phyloP scores from a whole-genome alignment of 2,797 vertebrate genomes.

The Chelidonichthys spinosus region DNA sequence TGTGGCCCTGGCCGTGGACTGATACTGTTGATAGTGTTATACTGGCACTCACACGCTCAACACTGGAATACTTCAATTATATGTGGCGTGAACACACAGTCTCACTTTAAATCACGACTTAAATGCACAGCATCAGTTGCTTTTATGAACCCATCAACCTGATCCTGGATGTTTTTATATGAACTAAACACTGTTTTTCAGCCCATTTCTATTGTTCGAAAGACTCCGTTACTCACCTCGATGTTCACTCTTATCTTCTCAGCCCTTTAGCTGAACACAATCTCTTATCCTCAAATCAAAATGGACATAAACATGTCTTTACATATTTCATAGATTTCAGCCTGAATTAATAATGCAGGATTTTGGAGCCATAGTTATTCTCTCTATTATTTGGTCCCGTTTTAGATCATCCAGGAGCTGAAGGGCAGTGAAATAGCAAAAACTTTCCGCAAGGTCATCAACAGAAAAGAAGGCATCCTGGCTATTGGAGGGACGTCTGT shows the following conservation, averaged over 20 bases:
- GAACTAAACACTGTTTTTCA: background rate
- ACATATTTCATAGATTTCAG: background rate
- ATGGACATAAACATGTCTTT: background rate
- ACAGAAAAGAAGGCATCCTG: conserved; percentile 96
- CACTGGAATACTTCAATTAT: conserved; percentile 20
- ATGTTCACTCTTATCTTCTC: conserved; percentile 13
- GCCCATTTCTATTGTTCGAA: background rate
- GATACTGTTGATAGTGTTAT: conserved; percentile 24
- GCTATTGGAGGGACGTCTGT: conserved; percentile 96
- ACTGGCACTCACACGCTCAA: conserved; percentile 1
- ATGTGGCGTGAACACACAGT: background rate
- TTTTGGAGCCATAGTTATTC: background rate
- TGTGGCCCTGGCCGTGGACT: conserved; percentile 18
- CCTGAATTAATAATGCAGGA: background rate
- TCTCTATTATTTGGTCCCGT: conserved; percentile 24
- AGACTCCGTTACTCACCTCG: background rate
- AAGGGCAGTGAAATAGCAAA: conserved; percentile 94
- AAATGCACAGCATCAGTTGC: conserved; percentile 1
- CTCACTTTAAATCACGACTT: conserved; percentile 14
- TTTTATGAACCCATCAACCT: conserved; percentile 1
- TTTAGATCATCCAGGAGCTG: conserved; percentile 93
- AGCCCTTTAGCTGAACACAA: conserved; percentile 5
- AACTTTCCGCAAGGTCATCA: conserved; percentile 94
- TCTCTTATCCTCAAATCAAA: background rate
- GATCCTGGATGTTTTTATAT: background rate